phyloP scores from a whole-genome alignment of 2,797 vertebrate genomes.

The Tarsius wallacei region DNA sequence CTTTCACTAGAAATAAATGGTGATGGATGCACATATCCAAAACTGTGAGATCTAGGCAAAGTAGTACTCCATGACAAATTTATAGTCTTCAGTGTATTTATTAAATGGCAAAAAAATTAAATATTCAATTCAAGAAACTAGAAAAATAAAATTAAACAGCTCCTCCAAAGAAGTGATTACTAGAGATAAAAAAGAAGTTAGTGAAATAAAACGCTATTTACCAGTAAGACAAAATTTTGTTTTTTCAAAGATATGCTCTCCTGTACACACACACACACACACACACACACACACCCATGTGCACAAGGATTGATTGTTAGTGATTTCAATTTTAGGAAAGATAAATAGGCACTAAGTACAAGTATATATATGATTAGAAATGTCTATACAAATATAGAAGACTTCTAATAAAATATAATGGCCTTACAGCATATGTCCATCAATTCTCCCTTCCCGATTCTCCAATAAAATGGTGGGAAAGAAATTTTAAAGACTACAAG shows the following conservation, averaged over 20 bases:
- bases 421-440: background rate
- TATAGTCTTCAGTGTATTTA: background rate
- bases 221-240: background rate
- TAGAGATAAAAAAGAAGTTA: background rate
- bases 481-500: background rate
- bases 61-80: background rate
- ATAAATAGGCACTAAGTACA: background rate
- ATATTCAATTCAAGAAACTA: background rate
- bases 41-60: background rate
- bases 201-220: background rate
- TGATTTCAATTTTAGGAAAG: conserved; percentile 13
- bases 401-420: background rate
- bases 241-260: background rate
- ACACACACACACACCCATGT: background rate
- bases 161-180: background rate
- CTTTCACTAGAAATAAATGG: conserved; percentile 56
- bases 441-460: background rate
- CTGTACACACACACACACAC: background rate
- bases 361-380: background rate
- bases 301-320: background rate
- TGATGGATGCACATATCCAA: background rate
- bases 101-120: background rate
- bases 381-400: background rate
- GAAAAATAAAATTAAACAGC: background rate
- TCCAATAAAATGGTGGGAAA: background rate